Percentiles rank a stretch among this genome's conserved stretches.
Conservation (phyloP, 2,113 vertebrate species). For the Amazona vittata region DNA sequence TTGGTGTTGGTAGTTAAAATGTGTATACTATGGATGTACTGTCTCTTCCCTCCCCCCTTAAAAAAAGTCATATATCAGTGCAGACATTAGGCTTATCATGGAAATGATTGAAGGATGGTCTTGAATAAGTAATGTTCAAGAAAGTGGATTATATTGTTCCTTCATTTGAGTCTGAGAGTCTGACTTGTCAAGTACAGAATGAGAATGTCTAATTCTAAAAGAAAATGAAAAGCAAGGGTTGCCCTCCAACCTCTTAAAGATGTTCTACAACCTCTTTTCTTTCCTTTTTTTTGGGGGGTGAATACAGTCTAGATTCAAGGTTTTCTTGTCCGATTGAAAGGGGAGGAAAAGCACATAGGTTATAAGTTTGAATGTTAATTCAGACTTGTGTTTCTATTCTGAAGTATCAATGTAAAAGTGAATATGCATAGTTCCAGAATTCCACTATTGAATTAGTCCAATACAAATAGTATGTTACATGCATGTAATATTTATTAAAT, state of each 20-base stretch:
- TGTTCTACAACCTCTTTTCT: neutral
- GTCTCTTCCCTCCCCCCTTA: neutral
- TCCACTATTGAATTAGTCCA: neutral
- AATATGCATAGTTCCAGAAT: neutral
- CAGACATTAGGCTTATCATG: neutral
- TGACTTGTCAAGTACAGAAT: neutral
- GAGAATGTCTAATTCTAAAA: neutral
- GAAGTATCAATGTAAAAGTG: neutral
- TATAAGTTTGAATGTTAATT: neutral
- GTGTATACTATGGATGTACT: neutral
- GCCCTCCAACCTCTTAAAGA: neutral
- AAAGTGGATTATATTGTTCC: neutral
- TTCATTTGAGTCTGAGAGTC: neutral
- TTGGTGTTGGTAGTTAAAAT: neutral
- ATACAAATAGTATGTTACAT: neutral
- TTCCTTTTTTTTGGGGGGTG: neutral
- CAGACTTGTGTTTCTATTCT: neutral
- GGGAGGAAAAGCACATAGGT: neutral
- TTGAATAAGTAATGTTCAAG: neutral
- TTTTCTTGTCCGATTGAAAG: neutral
- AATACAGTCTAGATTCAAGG: neutral
- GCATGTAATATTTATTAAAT: neutral
- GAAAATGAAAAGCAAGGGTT: neutral
- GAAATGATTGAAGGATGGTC: neutral
- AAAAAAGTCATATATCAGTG: neutral